Conservation (phyloP, 2,797 vertebrate species). For the Nannoperca australis region DNA sequence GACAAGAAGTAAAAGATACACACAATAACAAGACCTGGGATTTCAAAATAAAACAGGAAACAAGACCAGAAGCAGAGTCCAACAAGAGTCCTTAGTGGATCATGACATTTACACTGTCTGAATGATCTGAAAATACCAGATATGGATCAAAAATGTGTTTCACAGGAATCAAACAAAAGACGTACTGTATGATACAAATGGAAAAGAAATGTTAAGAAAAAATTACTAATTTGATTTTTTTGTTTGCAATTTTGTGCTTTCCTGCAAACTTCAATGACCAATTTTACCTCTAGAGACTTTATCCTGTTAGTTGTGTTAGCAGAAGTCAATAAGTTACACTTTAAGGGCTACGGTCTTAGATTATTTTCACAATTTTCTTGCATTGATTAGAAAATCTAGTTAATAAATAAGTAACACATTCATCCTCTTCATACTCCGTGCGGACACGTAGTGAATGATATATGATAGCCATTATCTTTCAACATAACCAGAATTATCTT, state of each 20-base stretch:
- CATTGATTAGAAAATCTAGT: not conserved
- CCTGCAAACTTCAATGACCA: no score
- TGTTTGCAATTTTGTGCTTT: not conserved
- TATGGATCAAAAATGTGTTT: not conserved
- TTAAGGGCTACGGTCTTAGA: not conserved
- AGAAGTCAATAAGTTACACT: not conserved
- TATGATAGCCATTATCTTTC: slow-evolving; percentile 63
- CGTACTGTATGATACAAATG: no score
- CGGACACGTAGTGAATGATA: slow-evolving; percentile 20
- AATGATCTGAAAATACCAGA: not conserved
- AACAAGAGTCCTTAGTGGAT: no score
- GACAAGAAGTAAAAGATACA: no score
- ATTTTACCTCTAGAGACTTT: no score
- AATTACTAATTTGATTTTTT: not conserved
- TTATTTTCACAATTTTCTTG: not conserved
- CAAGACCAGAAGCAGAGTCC: no score
- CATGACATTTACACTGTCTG: no score
- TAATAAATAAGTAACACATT: not conserved
- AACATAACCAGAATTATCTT: slow-evolving; percentile 58
- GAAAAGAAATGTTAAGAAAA: not conserved
- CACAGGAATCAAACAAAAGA: not conserved
- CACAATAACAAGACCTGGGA: no score
- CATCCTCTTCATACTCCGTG: slow-evolving; percentile 7
- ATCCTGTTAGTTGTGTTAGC: no score
- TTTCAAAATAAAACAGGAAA: no score